Evolutionary conservation across 2,113 vertebrate genomes (phyloP).

Genomic region (Solea solea): DNA sequence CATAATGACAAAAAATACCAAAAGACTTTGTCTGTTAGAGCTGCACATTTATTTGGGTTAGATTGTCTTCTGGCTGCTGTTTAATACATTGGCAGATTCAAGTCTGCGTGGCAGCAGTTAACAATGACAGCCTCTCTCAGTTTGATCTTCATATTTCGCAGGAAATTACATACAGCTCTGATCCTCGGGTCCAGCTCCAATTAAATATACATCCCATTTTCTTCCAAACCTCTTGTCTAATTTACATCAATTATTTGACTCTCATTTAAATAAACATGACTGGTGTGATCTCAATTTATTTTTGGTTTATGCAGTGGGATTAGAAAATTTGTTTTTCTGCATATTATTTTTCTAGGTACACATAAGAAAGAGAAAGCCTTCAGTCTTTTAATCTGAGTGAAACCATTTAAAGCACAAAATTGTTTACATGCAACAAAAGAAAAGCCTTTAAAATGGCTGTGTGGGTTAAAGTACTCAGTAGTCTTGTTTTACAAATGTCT

Average conservation of each 20-base stretch:
- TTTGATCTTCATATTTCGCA: neutral
- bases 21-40: neutral
- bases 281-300: neutral
- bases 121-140: neutral
- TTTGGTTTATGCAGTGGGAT: constrained; percentile 8
- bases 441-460: neutral
- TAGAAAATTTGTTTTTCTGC: neutral
- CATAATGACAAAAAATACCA: neutral
- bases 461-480: too few species aligned
- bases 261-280: too few species aligned
- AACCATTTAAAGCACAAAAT: neutral
- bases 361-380: neutral
- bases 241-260: neutral
- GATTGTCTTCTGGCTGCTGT: neutral
- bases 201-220: constrained; percentile 5
- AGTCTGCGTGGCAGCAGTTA: constrained; percentile 14
- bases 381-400: neutral
- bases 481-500: neutral
- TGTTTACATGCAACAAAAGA: neutral
- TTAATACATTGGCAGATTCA: constrained; percentile 35
- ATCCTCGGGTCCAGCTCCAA: constrained; percentile 14
- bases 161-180: neutral
- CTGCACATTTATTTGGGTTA: constrained; percentile 8
- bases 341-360: neutral
- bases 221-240: neutral